These are phyloP conservation scores for Clitarchus hookeri DNA, from an alignment of 2,888 invertebrate genomes.

Conservation along the genomic window DNA sequence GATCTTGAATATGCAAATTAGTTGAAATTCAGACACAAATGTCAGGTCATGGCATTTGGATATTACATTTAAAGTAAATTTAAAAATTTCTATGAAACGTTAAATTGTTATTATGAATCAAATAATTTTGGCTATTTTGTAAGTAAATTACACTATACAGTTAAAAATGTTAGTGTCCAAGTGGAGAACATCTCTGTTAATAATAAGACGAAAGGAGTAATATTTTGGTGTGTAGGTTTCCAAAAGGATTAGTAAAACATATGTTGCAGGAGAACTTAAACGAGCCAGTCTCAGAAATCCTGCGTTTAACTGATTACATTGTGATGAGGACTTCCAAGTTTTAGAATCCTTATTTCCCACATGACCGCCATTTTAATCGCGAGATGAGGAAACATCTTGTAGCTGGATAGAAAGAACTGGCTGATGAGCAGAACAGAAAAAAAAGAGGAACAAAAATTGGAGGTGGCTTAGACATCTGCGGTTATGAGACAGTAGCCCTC, in stretches of 20 bases:
- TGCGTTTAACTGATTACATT: neutral
- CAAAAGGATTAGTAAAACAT: neutral
- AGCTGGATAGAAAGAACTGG: neutral
- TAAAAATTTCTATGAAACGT: no score
- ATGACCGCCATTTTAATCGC: neutral
- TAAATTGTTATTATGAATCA: no score
- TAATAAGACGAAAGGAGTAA: no score
- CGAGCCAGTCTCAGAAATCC: neutral
- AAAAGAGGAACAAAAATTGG: neutral
- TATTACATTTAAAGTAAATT: no score
- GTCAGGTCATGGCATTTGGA: no score
- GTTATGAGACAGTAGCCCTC: constrained; percentile 17
- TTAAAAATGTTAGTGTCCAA: no score
- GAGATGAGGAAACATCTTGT: neutral
- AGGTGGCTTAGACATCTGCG: neutral
- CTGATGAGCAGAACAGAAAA: neutral
- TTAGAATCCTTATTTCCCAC: neutral
- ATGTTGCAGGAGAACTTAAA: neutral
- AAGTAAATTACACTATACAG: no score
- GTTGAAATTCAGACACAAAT: no score
- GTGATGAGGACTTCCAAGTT: neutral
- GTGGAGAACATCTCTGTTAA: no score
- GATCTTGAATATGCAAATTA: no score
- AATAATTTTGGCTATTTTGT: no score
- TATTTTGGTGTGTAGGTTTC: no score